phyloP scores from a whole-genome alignment of 2,113 vertebrate species.

The Cacatua alba region DNA sequence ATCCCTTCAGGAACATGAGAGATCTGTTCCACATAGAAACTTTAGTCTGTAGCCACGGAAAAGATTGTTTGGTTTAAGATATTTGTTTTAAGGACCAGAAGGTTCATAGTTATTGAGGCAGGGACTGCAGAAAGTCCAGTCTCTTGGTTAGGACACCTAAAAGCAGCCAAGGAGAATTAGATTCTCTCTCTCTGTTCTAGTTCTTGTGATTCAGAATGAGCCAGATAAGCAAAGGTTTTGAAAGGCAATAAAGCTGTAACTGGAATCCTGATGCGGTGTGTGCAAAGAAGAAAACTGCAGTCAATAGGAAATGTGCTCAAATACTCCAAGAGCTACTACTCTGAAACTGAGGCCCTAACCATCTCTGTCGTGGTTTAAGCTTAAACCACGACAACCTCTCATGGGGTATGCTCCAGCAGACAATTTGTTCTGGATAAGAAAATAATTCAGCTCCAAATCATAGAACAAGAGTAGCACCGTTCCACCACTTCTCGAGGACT shows the following conservation, averaged over 20 bases:
- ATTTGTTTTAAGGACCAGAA: neutral
- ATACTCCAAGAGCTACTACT: neutral
- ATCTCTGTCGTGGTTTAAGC: too few relatives aligned
- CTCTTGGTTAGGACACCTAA: neutral
- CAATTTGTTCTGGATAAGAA: neutral
- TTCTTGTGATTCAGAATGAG: neutral
- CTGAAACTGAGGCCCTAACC: neutral
- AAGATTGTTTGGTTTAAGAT: neutral
- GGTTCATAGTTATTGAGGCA: neutral
- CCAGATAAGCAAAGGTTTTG: neutral
- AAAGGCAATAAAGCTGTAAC: neutral
- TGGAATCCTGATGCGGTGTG: neutral
- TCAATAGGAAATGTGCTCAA: neutral
- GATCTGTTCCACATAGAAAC: neutral
- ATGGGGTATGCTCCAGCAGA: rapidly evolving
- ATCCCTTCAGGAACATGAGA: neutral
- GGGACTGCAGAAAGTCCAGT: neutral
- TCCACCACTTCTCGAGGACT: neutral
- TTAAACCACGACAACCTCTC: neutral
- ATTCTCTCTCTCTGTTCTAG: neutral
- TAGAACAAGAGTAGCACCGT: neutral
- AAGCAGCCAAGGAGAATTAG: neutral
- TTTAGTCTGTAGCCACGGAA: neutral
- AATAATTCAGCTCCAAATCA: neutral
- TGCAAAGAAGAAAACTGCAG: neutral